Evolutionary conservation across 2,888 invertebrate species (phyloP), one percentile per base, ranked within the genome.

Genomic region (Leptinotarsa juncta): DNA sequence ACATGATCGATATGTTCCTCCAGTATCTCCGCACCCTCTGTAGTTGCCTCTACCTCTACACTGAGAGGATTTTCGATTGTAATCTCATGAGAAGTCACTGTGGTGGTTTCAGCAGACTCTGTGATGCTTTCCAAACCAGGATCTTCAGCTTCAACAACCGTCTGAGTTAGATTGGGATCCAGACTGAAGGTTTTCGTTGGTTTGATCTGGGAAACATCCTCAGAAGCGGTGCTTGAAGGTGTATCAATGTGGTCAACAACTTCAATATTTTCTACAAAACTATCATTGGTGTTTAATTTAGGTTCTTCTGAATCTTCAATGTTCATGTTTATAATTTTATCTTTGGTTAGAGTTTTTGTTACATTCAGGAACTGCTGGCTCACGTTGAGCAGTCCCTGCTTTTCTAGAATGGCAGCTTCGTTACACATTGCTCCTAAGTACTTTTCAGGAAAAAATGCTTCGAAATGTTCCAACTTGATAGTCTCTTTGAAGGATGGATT

Each of bases 361-460:
- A 79, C 74, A 75, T 86, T 86, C 1, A 82, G 77, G 73, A 85
- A 84, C 66, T 86, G 84, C 69, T 84, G 91, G 82, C 91, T 93
- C 1, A 91, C 89, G 83, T 94, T 94, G 77, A 92, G 87, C 53
- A 92, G 91, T 18, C 92, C 91, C 87, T 92, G 92, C 81, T 91
- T 91, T 81, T 93, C 92, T 78, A 91, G 89, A 77, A 93, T 90
- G 53, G 94, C 93, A 74, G 95, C 85, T 51, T 93, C 90, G 87
- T 95, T 95, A 87, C 96, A 96, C 79, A 96, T 88, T 26, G 95
- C 95, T 23, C 93, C 93, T 79, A 95, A 88, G 86, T 94, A 94
- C 82, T 92, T 92, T 48, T 90, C 88, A 15, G 93, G 90, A 81
- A 94, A 91, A 80, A 94, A 89, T 80, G 92, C 90, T 55, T 92